Evolutionary conservation across 2,888 invertebrate genomes (phyloP), one percentile per base, ranked within the genome.

Genomic region (Agrotis exclamationis): DNA sequence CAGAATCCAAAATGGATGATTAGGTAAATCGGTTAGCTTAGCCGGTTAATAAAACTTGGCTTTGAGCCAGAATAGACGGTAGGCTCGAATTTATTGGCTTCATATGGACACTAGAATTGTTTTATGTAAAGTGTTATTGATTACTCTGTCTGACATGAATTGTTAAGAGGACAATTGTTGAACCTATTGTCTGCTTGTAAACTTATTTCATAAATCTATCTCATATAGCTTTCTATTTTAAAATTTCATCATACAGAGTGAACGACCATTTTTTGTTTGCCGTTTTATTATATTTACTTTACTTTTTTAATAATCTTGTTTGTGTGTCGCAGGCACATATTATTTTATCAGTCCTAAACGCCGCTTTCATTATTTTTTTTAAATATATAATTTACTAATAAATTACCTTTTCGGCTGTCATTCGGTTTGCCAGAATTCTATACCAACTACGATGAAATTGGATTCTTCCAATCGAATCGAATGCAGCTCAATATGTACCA

Each of bases 1-100:
- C 48, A 44, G 33, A 67, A 64, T 64, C 53, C 67, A 64, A 22
- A 80, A 76, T 64, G 63, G 67, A 62, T 57, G 48, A 71, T 79
- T 72, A 76, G 59, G 54, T n/a, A 62, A 51, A 54, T 64, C 20
- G 48, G 47, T 16, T 58, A 20, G 50, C 56, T 69, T 20, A 63
- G 24, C 22, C 13, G 20, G 45, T 44, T 69, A 65, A 65, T 73
- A 65, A 62, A 62, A 67, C 62, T 24, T 78, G 74, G 67, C 74
- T 33, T 28, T 28, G 33, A 11, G 60, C 79, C 79, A 70, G n/a
- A 53, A 53, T 45, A 20, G 33, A 20, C 51, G 22, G 39, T 51
- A 45, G 48, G 11, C n/a, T 14, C 53, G 2, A 58, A 73, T 79
- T 80, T 78, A 73, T 63, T 13, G 57, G 5, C 20, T 48, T 7